These are phyloP conservation scores for Nasua narica DNA, from an alignment of 2,797 vertebrate species.

Conservation along the genomic window DNA sequence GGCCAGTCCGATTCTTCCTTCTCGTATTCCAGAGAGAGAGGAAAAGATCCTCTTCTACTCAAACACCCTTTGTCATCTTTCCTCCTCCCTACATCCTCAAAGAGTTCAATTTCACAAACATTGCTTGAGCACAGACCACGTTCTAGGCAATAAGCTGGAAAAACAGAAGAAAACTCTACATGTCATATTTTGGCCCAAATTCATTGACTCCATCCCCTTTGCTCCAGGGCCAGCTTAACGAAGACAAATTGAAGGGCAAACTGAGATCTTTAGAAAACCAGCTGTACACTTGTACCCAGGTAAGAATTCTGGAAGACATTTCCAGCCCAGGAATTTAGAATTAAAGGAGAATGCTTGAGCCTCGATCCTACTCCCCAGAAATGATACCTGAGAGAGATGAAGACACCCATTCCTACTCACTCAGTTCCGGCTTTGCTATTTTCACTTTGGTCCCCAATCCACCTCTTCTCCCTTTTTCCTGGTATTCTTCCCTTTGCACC, in stretches of 20 bases:
- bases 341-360: background rate
- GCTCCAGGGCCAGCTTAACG: slow-evolving; percentile 90
- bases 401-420: background rate
- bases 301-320: slow-evolving; percentile 76
- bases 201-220: slow-evolving; percentile 9
- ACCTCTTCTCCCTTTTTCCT: background rate
- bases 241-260: slow-evolving; percentile 92
- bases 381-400: background rate
- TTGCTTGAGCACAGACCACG: background rate
- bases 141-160: background rate
- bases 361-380: background rate
- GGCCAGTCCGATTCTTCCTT: background rate
- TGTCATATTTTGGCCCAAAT: background rate
- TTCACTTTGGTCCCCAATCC: background rate
- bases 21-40: background rate
- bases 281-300: slow-evolving; percentile 92
- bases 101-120: background rate
- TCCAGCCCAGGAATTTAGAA: background rate
- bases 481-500: background rate
- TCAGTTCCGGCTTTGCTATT: background rate
- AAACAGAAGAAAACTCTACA: background rate
- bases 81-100: background rate
- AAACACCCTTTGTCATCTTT: background rate
- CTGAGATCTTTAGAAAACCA: slow-evolving; percentile 92
- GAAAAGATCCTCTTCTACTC: background rate